Evolutionary conservation across 2,888 invertebrate genomes (phyloP).

Genomic region (Agrotis ipsilon): DNA sequence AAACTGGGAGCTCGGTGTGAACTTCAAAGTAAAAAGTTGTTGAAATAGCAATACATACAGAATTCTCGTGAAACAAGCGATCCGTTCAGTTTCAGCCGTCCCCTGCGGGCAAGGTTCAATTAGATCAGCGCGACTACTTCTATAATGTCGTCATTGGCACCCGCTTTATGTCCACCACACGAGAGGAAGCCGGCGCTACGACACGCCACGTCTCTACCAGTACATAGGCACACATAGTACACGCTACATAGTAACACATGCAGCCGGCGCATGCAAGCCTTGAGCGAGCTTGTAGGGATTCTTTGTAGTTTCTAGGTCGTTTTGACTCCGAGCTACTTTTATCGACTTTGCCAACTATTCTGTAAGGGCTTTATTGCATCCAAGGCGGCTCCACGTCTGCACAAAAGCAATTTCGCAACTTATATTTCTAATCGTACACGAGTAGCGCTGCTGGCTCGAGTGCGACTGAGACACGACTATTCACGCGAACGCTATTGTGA

Average conservation of each 20-base stretch:
- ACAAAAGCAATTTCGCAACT: conserved; percentile 31
- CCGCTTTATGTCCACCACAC: background rate
- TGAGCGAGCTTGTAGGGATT: conserved; percentile 33
- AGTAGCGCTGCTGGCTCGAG: background rate
- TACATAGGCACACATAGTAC: conserved; percentile 3
- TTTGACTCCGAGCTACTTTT: conserved; percentile 13
- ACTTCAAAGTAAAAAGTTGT: background rate
- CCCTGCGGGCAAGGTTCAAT: conserved; percentile 6
- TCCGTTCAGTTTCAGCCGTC: conserved; percentile 2
- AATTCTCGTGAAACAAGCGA: conserved; percentile 16
- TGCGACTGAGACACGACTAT: conserved; percentile 15
- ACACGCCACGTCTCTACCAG: background rate
- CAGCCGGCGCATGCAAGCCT: conserved; percentile 7
- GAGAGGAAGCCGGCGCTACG: conserved; percentile 12
- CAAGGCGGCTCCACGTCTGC: conserved; percentile 15
- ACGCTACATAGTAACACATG: background rate
- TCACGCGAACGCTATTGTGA: conserved; percentile 30
- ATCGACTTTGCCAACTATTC: conserved; percentile 28
- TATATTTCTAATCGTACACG: conserved; percentile 17
- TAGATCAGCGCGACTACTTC: conserved; percentile 25
- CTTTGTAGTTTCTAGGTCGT: conserved; percentile 33
- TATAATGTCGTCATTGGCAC: conserved; percentile 11
- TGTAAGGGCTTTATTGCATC: conserved; percentile 30
- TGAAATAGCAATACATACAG: too few relatives aligned
- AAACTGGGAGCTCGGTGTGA: background rate